Evolutionary conservation across 2,113 vertebrate genomes (phyloP).

Genomic region (Polyodon spathula): DNA sequence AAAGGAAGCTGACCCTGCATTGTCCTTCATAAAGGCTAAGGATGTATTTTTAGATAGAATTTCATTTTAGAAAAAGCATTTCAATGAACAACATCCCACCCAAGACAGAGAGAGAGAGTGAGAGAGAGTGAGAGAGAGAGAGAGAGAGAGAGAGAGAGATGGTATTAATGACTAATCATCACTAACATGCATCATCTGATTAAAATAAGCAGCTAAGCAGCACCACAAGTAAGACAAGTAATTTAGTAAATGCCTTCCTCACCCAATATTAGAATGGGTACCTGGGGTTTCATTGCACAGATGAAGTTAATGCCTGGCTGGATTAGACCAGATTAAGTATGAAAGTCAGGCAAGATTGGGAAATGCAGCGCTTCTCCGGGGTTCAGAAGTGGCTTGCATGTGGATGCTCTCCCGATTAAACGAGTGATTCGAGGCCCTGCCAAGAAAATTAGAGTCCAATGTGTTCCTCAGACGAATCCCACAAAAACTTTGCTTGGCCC

Average conservation of each 20-base stretch:
- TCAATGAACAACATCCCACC: too few relatives aligned
- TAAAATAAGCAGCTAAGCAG: constrained; percentile 68
- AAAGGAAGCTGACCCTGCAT: constrained; percentile 2
- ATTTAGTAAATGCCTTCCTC: constrained; percentile 78
- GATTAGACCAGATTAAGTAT: constrained; percentile 79
- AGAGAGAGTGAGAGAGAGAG: constrained; percentile 11
- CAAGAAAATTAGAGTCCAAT: constrained; percentile 67
- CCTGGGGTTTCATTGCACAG: constrained; percentile 72
- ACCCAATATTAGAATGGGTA: constrained; percentile 61
- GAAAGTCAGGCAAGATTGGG: constrained; percentile 66
- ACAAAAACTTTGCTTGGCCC: constrained; percentile 51
- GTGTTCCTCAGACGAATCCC: constrained; percentile 61
- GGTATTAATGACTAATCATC: constrained; percentile 51
- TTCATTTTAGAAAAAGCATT: constrained; percentile 29
- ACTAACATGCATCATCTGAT: constrained; percentile 63
- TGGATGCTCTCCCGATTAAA: constrained; percentile 60
- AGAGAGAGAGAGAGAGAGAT: constrained; percentile 7
- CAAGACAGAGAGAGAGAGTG: neutral
- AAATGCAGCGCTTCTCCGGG: constrained; percentile 50
- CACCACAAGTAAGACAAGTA: constrained; percentile 65
- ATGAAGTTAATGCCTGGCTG: constrained; percentile 70
- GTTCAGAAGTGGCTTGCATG: constrained; percentile 57
- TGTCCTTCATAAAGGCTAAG: constrained; percentile 6
- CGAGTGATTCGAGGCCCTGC: constrained; percentile 54
- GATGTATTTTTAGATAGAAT: constrained; percentile 22